Percentiles rank a stretch among this genome's conserved stretches.
Evolutionary conservation across 2,113 vertebrate genomes (phyloP).

Genomic region (Machaerirhynchus nigripectus): DNA sequence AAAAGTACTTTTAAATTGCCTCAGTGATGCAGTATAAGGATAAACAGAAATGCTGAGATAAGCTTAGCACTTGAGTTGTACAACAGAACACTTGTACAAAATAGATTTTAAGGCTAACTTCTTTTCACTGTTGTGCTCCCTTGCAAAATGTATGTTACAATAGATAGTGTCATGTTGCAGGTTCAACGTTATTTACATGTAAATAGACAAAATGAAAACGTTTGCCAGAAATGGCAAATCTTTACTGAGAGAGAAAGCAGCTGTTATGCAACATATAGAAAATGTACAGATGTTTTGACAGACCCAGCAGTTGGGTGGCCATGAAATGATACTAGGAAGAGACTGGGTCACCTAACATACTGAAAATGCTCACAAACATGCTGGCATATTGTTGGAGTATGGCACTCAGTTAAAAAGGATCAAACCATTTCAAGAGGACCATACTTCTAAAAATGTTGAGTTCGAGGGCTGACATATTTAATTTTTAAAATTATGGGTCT

Average conservation of each 20-base stretch:
- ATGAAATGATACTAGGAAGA: conserved; percentile 56
- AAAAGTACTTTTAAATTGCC: conserved; percentile 96
- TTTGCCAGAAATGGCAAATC: conserved; percentile 89
- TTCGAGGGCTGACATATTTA: conserved; percentile 88
- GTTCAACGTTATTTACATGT: conserved; percentile 99
- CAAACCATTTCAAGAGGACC: conserved; percentile 80
- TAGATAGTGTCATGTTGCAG: conserved; percentile 99
- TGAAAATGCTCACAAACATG: conserved; percentile 70
- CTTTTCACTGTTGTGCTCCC: conserved; percentile 96
- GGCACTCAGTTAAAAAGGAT: conserved; percentile 75
- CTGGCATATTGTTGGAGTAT: conserved; percentile 74
- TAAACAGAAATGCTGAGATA: conserved; percentile 87
- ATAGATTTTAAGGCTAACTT: conserved; percentile 92
- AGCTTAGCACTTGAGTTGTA: conserved; percentile 95
- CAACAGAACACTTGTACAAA: conserved; percentile 95
- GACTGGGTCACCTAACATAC: conserved; percentile 65
- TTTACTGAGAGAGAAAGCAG: conserved; percentile 93
- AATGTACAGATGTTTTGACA: conserved; percentile 92
- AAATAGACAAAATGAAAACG: conserved; percentile 90
- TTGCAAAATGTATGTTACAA: conserved; percentile 99
- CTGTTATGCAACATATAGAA: conserved; percentile 98
- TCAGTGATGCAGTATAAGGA: conserved; percentile 92
- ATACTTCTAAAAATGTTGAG: conserved; percentile 76
- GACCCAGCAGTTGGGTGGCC: conserved; percentile 80
- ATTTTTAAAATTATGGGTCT: conserved; percentile 88